These are phyloP conservation scores for Perithous albicinctus DNA, from an alignment of 2,888 invertebrate species.

Conservation along the genomic window DNA sequence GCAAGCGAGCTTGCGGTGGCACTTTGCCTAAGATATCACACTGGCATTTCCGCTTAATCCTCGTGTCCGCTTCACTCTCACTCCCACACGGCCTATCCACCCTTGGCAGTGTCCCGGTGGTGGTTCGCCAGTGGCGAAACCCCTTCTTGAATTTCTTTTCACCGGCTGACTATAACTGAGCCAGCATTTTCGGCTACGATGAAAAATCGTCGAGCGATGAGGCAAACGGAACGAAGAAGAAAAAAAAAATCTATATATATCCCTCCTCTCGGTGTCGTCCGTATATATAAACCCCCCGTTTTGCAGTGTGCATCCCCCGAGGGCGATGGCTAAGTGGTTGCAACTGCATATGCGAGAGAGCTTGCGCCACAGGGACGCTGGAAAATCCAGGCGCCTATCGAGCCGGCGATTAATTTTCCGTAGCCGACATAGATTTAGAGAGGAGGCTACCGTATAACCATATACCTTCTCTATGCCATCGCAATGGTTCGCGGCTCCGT, in stretches of 20 bases:
- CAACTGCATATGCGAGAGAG: conserved; percentile 41
- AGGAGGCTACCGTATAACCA: conserved; percentile 38
- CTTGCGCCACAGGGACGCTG: conserved; percentile 59
- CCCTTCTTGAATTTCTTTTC: conserved; percentile 54
- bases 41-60: conserved; percentile 49
- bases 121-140: conserved; percentile 28
- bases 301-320: conserved; percentile 15
- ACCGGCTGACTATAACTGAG: conserved; percentile 46
- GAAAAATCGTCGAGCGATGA: conserved; percentile 64
- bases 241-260: conserved; percentile 9
- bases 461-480: conserved; percentile 35
- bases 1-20: conserved; percentile 46
- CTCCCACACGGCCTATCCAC: not conserved
- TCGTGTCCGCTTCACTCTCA: conserved; percentile 24
- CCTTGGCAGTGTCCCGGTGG: not conserved
- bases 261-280: not conserved
- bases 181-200: conserved; percentile 62
- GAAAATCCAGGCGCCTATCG: conserved; percentile 74
- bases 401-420: conserved; percentile 77
- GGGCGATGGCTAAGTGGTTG: conserved; percentile 44
- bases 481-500: conserved; percentile 44
- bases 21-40: conserved; percentile 61
- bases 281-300: too few species aligned
- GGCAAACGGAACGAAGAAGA: conserved; percentile 61
- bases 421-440: conserved; percentile 72